These are phyloP conservation scores for Pseudotriccus pelzelni DNA, from an alignment of 2,797 vertebrate species.

Conservation along the genomic window DNA sequence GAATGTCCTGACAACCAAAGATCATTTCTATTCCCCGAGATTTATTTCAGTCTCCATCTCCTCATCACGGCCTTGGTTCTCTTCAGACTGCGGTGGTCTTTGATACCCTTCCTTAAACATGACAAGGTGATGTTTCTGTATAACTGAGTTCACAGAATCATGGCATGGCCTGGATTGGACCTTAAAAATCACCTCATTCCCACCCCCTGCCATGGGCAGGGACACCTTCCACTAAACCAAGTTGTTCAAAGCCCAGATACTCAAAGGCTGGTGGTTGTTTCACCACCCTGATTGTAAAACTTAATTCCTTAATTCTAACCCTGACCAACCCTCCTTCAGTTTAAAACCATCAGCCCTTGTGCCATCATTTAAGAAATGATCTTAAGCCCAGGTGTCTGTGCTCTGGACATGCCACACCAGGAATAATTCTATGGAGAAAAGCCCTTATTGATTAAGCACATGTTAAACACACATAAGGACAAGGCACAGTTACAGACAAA, in stretches of 20 bases:
- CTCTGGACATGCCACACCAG: background rate
- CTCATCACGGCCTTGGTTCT: background rate
- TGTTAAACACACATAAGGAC: background rate
- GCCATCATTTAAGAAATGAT: fast-evolving
- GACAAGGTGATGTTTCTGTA: background rate
- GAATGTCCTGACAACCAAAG: background rate
- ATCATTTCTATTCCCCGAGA: background rate
- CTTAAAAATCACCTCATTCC: background rate
- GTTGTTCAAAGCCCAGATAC: background rate
- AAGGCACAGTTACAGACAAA: background rate
- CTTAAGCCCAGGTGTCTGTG: fast-evolving
- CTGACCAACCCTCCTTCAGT: background rate
- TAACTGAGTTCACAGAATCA: background rate
- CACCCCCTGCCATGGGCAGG: background rate
- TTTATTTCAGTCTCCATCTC: background rate
- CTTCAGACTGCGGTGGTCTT: background rate
- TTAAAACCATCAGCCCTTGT: background rate
- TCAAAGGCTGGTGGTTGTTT: background rate
- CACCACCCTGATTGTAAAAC: background rate
- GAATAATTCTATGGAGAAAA: background rate
- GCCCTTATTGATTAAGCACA: background rate
- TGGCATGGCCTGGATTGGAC: background rate
- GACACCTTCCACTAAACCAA: background rate
- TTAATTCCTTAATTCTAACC: background rate
- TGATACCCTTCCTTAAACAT: background rate